phyloP scores from a whole-genome alignment of 2,888 invertebrate species.

The Capitulum mitella region DNA sequence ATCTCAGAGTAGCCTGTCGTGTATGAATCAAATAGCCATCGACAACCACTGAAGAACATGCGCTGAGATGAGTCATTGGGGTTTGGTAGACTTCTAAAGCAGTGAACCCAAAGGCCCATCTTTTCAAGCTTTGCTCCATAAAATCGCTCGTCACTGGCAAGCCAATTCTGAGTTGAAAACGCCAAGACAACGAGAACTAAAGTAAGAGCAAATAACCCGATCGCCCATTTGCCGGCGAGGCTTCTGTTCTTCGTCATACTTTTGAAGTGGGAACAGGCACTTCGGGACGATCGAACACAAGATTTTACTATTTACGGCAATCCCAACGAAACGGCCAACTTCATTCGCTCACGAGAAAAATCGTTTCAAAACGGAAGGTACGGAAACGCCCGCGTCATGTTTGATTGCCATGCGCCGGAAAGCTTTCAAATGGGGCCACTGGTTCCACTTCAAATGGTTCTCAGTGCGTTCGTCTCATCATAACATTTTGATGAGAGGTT shows the following conservation, averaged over 20 bases:
- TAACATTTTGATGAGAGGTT: too few relatives aligned
- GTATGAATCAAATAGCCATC: background rate
- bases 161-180: background rate
- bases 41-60: background rate
- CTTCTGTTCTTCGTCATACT: constrained; percentile 12
- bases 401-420: too few relatives aligned
- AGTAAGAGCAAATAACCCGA: background rate
- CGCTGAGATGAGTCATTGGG: background rate
- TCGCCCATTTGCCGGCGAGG: constrained; percentile 1
- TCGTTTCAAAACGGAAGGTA: too few relatives aligned
- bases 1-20: background rate
- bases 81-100: background rate
- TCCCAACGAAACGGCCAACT: too few relatives aligned
- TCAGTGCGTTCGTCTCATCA: too few relatives aligned
- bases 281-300: too few relatives aligned
- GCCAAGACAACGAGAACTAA: background rate
- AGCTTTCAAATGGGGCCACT: too few relatives aligned
- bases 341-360: too few relatives aligned
- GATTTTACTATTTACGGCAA: too few relatives aligned
- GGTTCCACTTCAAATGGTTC: too few relatives aligned
- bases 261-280: too few relatives aligned
- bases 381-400: too few relatives aligned
- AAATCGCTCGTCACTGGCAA: background rate
- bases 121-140: constrained; percentile 13
- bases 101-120: constrained; percentile 10